These are phyloP conservation scores for Monoplex corrugatus DNA, from an alignment of 2,888 invertebrate species.

Conservation along the genomic window DNA sequence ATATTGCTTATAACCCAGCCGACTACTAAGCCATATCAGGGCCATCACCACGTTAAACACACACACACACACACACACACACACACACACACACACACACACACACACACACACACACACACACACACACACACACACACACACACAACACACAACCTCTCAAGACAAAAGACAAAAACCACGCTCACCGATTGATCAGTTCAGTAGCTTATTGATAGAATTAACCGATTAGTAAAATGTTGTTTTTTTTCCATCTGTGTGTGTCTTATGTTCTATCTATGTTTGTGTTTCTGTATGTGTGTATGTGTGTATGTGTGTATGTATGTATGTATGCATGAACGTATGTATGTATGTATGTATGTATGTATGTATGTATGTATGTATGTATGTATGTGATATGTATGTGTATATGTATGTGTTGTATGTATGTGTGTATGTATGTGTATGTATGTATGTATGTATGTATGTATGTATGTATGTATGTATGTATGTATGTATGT, in stretches of 20 bases:
- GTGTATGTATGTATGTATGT: too few species aligned
- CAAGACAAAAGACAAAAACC: too few species aligned
- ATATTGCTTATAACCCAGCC: too few species aligned
- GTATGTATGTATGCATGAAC: not conserved
- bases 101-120: not conserved
- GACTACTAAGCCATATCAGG: too few species aligned
- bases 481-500: slow-evolving; percentile 23
- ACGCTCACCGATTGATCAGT: too few species aligned
- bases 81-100: not conserved
- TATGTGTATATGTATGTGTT: not conserved
- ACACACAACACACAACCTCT: not conserved
- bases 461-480: not conserved
- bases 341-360: not conserved
- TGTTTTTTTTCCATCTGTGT: too few species aligned
- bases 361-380: not conserved
- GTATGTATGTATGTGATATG: not conserved
- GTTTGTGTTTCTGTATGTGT: not conserved
- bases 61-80: not conserved
- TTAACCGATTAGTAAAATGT: too few species aligned
- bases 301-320: not conserved
- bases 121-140: slow-evolving; percentile 10
- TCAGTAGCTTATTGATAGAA: too few species aligned
- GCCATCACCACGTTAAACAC: too few species aligned
- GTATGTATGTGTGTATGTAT: too few species aligned
- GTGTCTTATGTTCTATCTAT: too few species aligned